Evolutionary conservation across 2,113 vertebrate species (phyloP), one percentile per base, ranked within the genome.

Genomic region (Chaetodon trifascialis): DNA sequence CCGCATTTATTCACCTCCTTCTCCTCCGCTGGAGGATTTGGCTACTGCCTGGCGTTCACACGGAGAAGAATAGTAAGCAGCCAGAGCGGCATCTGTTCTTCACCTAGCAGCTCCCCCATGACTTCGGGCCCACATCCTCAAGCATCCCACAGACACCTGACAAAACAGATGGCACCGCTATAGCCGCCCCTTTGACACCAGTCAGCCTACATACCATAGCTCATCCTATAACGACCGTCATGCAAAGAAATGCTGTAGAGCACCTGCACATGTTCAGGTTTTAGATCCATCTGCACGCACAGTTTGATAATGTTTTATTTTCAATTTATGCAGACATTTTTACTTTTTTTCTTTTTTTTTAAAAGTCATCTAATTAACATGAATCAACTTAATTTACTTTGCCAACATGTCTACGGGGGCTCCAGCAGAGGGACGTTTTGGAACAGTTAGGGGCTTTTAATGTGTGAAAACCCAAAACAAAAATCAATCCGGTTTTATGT

Each of bases 31-130:
- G 69, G 51, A 68, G 68, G 80, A 77, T 88, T 69, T 60, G 79
- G 62, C 82, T 5, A 19, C 75, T 16, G 77, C 76, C 52, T 58
- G 71, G 63, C 6, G 67, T 44, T 87, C 71, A 59, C 76, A 62
- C 76, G 5, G 80, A 49, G 80, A 73, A 86, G 87, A 89, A 80
- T 79, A 89, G 87, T 34, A 85, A 91, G 77, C 82, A 86, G 81
- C 76, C 82, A 78, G 80, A 87, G 83, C 14, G 72, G 88, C 91
- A 91, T 88, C 91, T 91, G 83, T 17, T 88, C 79, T 71, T 81
- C 86, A 83, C 89, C 83, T 69, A 64, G 59, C 5, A 56, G 72
- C 80, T 79, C 76, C 77, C 82, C 76, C 23, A 25, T 38, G 84
- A 66, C 84, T 82, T 30, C 69, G 44, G 72, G 86, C 86, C 73